phyloP scores from a whole-genome alignment of 1,140 invertebrate species.

The Aphis craccivora region DNA sequence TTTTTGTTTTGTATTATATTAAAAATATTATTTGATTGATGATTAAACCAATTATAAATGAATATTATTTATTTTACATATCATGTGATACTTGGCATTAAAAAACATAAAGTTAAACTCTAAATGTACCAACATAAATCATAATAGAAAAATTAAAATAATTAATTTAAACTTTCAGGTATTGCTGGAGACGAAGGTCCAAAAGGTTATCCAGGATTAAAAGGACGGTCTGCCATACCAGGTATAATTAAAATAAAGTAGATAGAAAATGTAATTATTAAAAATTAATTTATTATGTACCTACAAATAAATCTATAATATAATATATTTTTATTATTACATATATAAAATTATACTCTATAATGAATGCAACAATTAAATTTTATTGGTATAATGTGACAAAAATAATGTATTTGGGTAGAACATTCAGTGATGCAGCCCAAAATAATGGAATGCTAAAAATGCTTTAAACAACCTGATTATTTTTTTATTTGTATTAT shows the following conservation, averaged over 20 bases:
- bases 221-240: conserved; percentile 69
- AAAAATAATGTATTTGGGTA: too few species aligned
- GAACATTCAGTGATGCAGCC: too few species aligned
- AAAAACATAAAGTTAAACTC: not conserved
- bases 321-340: too few species aligned
- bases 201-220: conserved; percentile 67
- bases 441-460: not conserved
- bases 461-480: not conserved
- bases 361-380: too few species aligned
- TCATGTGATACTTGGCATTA: not conserved
- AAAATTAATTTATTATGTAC: not conserved
- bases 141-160: not conserved
- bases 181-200: conserved; percentile 44
- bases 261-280: not conserved
- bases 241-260: not conserved
- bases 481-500: not conserved
- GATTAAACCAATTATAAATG: not conserved
- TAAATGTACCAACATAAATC: not conserved
- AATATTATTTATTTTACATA: not conserved
- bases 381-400: too few species aligned
- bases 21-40: not conserved
- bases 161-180: not conserved
- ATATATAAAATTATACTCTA: too few species aligned
- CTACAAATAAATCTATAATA: not conserved
- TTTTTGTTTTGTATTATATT: not conserved